These are phyloP conservation scores for Leptinotarsa tumamoca DNA, from an alignment of 2,888 invertebrate genomes.

Conservation along the genomic window DNA sequence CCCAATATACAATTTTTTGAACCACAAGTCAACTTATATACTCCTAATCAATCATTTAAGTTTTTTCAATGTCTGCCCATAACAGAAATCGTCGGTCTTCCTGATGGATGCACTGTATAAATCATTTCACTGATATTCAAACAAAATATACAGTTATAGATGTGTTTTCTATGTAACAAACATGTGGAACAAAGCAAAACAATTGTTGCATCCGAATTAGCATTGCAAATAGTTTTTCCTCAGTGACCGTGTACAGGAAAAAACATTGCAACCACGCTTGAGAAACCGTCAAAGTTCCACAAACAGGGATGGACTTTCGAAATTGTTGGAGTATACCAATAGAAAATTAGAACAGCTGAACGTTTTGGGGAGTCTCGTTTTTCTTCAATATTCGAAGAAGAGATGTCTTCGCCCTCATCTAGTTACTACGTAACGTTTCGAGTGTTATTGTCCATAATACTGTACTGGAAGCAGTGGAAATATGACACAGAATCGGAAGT, in stretches of 20 bases:
- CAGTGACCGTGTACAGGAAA: slow-evolving; percentile 24
- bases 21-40: too few species aligned
- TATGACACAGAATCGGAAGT: too few species aligned
- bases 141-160: background rate
- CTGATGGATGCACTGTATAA: background rate
- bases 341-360: background rate
- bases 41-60: too few species aligned
- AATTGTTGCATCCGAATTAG: slow-evolving; percentile 22
- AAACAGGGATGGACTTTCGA: slow-evolving; percentile 9
- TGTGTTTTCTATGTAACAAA: background rate
- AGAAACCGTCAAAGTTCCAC: slow-evolving; percentile 11
- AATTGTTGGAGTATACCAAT: background rate
- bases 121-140: background rate
- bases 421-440: too few species aligned
- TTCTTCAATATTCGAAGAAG: too few species aligned
- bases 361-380: too few species aligned
- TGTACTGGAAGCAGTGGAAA: too few species aligned
- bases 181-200: slow-evolving; percentile 10
- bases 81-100: too few species aligned
- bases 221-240: slow-evolving; percentile 24
- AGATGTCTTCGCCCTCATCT: too few species aligned
- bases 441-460: too few species aligned
- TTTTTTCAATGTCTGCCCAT: too few species aligned
- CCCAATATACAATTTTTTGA: too few species aligned
- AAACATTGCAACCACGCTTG: slow-evolving; percentile 25